Base-by-base conservation (phyloP, 2,113 vertebrate genomes). In the Syrrhaptes paradoxus region DNA sequence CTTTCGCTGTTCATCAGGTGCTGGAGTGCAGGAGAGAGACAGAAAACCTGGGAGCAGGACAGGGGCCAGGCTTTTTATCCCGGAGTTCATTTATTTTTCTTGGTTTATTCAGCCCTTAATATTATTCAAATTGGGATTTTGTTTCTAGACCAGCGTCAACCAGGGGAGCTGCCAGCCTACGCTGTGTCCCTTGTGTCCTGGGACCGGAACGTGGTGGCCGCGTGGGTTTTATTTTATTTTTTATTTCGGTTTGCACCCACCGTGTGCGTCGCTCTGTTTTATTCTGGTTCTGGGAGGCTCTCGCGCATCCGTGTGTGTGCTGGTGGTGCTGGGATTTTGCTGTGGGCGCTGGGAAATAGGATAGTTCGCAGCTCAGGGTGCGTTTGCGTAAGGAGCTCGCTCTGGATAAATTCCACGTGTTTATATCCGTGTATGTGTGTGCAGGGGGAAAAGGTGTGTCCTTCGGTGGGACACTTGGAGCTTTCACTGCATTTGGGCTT, bases 51-150 rank as follows among this genome's bases (percentile, higher is more conserved):
- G 66, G 65, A 1, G 22, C 4, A 41, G 87, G 80, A 21, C 2
- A 3, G 1, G 3, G 34, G 72, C 94, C 90, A 94, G 87, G 59
- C 87, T 87, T 84, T 75, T 90, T 55, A 82, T 86, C 76, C 95
- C 68, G 80, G 80, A 89, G 41, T 94, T 94, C 41, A 86, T 91
- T 73, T 89, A n/a, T 96, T 95, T 94, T 43, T 51, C 85, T 91
- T 95, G 93, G 87, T 83, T 93, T 95, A 32, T 93, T 76, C 43
- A 2, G 41, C 41, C 55, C 36, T 77, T 66, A 17, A 9, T 57
- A 28, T 62, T 70, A 80, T 18, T 92, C n/a, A 62, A 54, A 36
- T 14, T 71, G 48, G 54, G 71, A 15, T 87, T 95, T 90, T 84
- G 18, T 78, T 68, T 71, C 61, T 58, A 29, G 63, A 68, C 68